phyloP scores from a whole-genome alignment of 2,797 vertebrate species.

The Sebastes aleutianus region DNA sequence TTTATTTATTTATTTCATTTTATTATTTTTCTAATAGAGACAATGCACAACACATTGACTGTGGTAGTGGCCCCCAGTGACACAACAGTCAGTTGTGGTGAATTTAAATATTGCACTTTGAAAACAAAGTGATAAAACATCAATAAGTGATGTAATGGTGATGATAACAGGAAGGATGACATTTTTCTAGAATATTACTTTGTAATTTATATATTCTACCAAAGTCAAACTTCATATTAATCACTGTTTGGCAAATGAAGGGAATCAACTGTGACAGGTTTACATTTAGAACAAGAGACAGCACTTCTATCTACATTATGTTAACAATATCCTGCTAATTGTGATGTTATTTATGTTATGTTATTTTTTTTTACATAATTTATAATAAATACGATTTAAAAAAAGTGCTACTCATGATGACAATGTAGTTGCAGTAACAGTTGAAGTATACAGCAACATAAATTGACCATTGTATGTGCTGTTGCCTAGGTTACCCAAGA shows the following conservation, averaged over 20 bases:
- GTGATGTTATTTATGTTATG: neutral
- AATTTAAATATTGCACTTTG: neutral
- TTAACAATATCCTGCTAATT: neutral
- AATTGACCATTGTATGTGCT: neutral
- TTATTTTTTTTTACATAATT: neutral
- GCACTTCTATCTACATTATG: neutral
- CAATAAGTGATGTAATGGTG: neutral
- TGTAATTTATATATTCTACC: neutral
- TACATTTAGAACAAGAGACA: neutral
- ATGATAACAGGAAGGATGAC: neutral
- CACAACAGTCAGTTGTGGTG: neutral
- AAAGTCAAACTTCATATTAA: neutral
- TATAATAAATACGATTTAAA: neutral
- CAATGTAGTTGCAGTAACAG: neutral
- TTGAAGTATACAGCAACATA: neutral
- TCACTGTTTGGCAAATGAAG: neutral
- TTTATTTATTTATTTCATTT: neutral
- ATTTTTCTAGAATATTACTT: neutral
- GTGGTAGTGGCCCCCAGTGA: neutral
- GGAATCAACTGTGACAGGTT: neutral
- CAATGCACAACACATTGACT: no score
- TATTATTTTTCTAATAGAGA: neutral
- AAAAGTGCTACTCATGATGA: neutral
- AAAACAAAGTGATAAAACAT: neutral
- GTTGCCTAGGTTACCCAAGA: slow-evolving; percentile 5